Evolutionary conservation across 2,113 vertebrate genomes (phyloP).

Genomic region (Garra rufa): DNA sequence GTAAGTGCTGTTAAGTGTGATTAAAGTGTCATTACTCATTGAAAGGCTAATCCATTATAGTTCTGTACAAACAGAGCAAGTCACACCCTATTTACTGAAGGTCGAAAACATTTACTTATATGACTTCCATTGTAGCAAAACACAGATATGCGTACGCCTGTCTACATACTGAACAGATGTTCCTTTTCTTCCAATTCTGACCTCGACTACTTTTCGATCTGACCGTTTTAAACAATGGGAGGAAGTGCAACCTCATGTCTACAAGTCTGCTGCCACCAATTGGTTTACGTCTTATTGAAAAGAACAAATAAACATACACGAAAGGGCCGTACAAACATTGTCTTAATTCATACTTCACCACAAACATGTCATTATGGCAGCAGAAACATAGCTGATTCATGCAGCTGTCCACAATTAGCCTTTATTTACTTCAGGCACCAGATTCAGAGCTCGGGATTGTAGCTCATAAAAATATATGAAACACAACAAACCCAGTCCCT

Average conservation of each 20-base stretch:
- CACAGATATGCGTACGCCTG: not conserved
- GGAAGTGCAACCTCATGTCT: constrained; percentile 59
- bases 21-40: constrained; percentile 28
- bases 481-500: not conserved
- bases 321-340: constrained; percentile 39
- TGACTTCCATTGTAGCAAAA: constrained; percentile 2
- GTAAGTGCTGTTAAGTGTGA: constrained; percentile 24
- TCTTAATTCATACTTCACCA: constrained; percentile 50
- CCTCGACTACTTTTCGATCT: constrained; percentile 55
- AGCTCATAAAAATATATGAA: not conserved
- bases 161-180: constrained; percentile 52
- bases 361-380: constrained; percentile 46
- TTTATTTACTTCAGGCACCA: constrained; percentile 13
- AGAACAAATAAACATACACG: constrained; percentile 58
- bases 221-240: constrained; percentile 57
- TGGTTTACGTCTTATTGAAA: constrained; percentile 55
- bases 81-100: constrained; percentile 36
- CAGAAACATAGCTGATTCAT: constrained; percentile 9
- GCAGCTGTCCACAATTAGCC: constrained; percentile 30
- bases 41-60: constrained; percentile 18
- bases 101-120: not conserved
- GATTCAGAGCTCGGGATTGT: constrained; percentile 20
- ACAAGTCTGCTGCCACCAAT: constrained; percentile 54
- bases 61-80: constrained; percentile 19
- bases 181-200: constrained; percentile 54